These are phyloP conservation scores for Chaenocephalus aceratus DNA, from an alignment of 2,113 vertebrate species.

Conservation along the genomic window DNA sequence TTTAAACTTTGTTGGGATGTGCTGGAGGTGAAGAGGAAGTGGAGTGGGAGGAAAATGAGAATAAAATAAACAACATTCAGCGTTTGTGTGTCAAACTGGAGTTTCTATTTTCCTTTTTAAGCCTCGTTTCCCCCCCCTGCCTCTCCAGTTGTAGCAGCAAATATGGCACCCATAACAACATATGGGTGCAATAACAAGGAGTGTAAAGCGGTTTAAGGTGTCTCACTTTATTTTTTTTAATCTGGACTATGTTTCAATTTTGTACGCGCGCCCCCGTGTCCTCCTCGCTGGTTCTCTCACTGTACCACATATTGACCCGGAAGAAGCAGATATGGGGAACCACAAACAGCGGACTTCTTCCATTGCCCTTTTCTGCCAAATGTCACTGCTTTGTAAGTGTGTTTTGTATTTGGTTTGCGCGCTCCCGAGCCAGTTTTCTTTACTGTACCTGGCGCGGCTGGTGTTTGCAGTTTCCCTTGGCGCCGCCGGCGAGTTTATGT, in stretches of 20 bases:
- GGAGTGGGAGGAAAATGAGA: background rate
- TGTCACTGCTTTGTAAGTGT: slow-evolving; percentile 10
- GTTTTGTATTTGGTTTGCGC: slow-evolving; percentile 69
- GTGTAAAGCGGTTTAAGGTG: background rate
- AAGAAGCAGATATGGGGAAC: slow-evolving; percentile 1
- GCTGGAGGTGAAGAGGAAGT: slow-evolving; percentile 43
- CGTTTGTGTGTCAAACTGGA: slow-evolving; percentile 29
- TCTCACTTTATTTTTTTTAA: background rate
- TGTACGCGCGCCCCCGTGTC: slow-evolving; percentile 38
- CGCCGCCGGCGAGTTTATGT: slow-evolving; percentile 88
- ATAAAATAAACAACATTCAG: slow-evolving; percentile 3
- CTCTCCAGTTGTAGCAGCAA: slow-evolving; percentile 8
- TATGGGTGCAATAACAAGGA: background rate
- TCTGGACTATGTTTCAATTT: slow-evolving; percentile 29
- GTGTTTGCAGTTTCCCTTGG: slow-evolving; percentile 84
- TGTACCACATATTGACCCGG: slow-evolving; percentile 14
- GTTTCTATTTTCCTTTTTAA: slow-evolving; percentile 27
- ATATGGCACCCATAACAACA: slow-evolving; percentile 24
- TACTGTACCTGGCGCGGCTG: slow-evolving; percentile 84
- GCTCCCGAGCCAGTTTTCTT: slow-evolving; percentile 78
- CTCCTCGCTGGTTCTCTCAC: slow-evolving; percentile 9
- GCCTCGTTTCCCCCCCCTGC: background rate
- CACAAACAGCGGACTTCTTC: slow-evolving; percentile 16
- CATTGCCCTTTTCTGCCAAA: background rate
- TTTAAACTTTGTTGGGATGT: slow-evolving; percentile 65